Percentiles rank a stretch among this genome's conserved stretches.
phyloP scores from a whole-genome alignment of 2,888 invertebrate species.

The Papilio elwesi region DNA sequence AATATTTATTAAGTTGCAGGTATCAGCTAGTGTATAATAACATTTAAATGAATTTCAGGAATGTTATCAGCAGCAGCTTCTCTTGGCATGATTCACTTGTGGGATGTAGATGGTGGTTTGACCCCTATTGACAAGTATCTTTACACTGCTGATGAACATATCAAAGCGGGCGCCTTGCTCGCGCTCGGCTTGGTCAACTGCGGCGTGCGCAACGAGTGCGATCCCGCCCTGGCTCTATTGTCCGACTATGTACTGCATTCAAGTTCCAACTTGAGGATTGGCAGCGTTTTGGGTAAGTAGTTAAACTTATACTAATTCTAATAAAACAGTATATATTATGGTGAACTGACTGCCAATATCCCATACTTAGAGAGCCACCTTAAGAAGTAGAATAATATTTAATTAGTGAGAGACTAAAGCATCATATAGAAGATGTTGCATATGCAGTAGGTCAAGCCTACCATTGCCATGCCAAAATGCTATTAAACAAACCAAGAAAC shows the following conservation, averaged over 20 bases:
- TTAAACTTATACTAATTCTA: neutral
- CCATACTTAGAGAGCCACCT: neutral
- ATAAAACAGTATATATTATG: no score
- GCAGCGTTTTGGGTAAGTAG: slow-evolving; percentile 87
- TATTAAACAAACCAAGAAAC: no score
- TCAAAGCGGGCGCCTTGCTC: slow-evolving; percentile 97
- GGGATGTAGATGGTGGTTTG: slow-evolving; percentile 99
- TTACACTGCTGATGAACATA: slow-evolving; percentile 97
- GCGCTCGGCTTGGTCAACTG: slow-evolving; percentile 99
- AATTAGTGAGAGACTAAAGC: no score
- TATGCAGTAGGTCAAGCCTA: no score
- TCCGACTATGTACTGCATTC: slow-evolving; percentile 96
- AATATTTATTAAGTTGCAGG: no score
- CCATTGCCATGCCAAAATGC: no score
- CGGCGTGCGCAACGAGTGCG: slow-evolving; percentile 98
- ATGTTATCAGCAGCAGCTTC: slow-evolving; percentile 99
- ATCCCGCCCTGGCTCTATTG: slow-evolving; percentile 97
- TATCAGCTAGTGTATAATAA: slow-evolving; percentile 21
- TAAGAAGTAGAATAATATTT: neutral
- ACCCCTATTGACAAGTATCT: slow-evolving; percentile 99
- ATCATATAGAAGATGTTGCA: no score
- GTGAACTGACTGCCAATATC: no score
- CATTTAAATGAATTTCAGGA: slow-evolving; percentile 66
- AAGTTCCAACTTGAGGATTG: slow-evolving; percentile 92
- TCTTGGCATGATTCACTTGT: slow-evolving; percentile 96